Percentiles rank a stretch among this genome's conserved stretches.
Evolutionary conservation across 37 sponge, comb jelly and placozoan species (phyloP).

Genomic region (Amphimedon queenslandica): DNA sequence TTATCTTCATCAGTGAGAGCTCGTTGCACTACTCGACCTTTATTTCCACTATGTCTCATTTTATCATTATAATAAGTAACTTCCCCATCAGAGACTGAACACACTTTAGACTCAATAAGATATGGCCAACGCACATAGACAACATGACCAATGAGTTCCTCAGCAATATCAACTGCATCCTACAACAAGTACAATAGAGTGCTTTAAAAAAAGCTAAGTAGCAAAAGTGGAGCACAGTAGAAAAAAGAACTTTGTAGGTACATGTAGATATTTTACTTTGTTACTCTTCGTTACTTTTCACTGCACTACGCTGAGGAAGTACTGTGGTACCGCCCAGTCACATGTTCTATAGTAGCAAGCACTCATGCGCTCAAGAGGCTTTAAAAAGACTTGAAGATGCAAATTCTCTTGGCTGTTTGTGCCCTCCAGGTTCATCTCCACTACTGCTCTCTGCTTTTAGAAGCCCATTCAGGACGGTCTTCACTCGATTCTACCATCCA

Average conservation of each 20-base stretch:
- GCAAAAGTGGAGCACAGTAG: too few species aligned
- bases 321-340: too few species aligned
- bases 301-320: too few species aligned
- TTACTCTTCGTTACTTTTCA: neutral
- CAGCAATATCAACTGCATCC: slow-evolving; percentile 45
- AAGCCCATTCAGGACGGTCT: too few species aligned
- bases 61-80: neutral
- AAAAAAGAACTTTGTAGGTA: neutral
- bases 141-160: slow-evolving; percentile 60
- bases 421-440: too few species aligned
- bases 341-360: too few species aligned
- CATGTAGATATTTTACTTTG: neutral
- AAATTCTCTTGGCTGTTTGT: too few species aligned
- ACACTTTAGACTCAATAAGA: slow-evolving; percentile 79
- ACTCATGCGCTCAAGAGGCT: too few species aligned
- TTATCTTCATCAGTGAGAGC: neutral
- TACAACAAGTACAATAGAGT: neutral
- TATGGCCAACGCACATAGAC: slow-evolving; percentile 85
- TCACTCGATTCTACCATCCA: too few species aligned
- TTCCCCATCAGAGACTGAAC: slow-evolving; percentile 52
- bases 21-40: neutral
- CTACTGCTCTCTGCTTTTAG: too few species aligned
- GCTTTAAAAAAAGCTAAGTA: too few species aligned
- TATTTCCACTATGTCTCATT: neutral
- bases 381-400: too few species aligned